These are phyloP conservation scores for Folsomia candida DNA, from an alignment of 2,888 invertebrate genomes.

Conservation along the genomic window DNA sequence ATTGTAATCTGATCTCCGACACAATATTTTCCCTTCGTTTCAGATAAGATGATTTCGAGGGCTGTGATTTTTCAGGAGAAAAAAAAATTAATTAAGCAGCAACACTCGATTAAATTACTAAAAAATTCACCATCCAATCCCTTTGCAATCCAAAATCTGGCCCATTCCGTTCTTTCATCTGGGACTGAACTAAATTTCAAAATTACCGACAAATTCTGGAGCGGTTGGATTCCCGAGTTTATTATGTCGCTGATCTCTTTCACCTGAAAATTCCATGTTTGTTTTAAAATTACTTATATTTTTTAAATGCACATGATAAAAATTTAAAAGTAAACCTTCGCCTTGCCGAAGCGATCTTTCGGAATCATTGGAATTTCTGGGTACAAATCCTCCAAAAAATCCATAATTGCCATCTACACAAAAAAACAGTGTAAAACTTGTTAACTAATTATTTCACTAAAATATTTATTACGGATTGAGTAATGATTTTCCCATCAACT, in stretches of 20 bases:
- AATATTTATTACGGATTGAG: constrained; percentile 72
- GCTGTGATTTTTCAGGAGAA: constrained; percentile 22
- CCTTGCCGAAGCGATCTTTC: constrained; percentile 79
- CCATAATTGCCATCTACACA: constrained; percentile 77
- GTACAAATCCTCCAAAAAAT: constrained; percentile 90
- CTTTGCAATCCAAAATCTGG: constrained; percentile 40
- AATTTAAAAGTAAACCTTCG: constrained; percentile 77
- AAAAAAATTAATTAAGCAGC: not conserved
- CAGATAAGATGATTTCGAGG: constrained; percentile 35
- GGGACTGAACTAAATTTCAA: constrained; percentile 27
- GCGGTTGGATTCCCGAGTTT: constrained; percentile 89
- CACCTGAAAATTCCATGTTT: constrained; percentile 54
- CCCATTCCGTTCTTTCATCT: constrained; percentile 39
- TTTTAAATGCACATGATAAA: too few relatives aligned
- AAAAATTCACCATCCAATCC: constrained; percentile 36
- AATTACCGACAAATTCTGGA: constrained; percentile 68
- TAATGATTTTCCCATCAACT: constrained; percentile 60
- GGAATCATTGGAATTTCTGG: constrained; percentile 83
- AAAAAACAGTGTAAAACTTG: not conserved
- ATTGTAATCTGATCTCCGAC: constrained; percentile 90
- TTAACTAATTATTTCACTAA: not conserved
- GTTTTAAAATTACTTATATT: not conserved
- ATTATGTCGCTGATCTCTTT: constrained; percentile 89
- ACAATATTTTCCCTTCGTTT: constrained; percentile 83
- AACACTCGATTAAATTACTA: not conserved